These are phyloP conservation scores for Callithrix jacchus DNA, from an alignment of 2,113 vertebrate species.

Conservation along the genomic window DNA sequence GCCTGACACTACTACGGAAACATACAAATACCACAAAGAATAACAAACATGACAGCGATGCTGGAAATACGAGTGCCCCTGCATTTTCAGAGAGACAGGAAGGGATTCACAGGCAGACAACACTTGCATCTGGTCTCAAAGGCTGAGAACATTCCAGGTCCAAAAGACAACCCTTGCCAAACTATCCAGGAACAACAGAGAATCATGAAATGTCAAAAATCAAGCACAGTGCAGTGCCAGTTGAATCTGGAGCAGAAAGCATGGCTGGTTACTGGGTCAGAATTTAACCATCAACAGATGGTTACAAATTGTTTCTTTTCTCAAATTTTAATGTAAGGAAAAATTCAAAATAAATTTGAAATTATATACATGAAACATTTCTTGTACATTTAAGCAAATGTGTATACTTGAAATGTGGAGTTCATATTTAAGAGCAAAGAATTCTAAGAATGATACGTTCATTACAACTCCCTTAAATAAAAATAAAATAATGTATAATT, in stretches of 20 bases:
- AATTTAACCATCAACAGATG: background rate
- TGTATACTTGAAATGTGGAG: background rate
- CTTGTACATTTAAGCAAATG: background rate
- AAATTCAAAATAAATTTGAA: background rate
- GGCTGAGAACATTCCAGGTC: background rate
- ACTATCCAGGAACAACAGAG: background rate
- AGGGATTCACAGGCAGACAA: background rate
- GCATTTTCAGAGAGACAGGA: background rate
- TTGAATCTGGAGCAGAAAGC: background rate
- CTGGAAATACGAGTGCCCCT: too few relatives aligned
- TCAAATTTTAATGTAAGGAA: background rate
- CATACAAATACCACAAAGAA: background rate
- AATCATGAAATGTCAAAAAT: background rate
- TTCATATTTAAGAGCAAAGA: background rate
- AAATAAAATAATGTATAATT: background rate
- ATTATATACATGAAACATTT: background rate
- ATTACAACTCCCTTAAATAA: background rate
- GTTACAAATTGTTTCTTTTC: background rate
- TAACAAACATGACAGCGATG: background rate
- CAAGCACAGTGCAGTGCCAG: too few relatives aligned
- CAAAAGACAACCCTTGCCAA: background rate
- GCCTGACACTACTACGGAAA: background rate
- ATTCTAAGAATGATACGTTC: background rate
- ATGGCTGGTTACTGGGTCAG: background rate
- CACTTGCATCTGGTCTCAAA: background rate